These are phyloP conservation scores for Rhinolophus sinicus DNA, from an alignment of 2,113 vertebrate species.

Conservation along the genomic window DNA sequence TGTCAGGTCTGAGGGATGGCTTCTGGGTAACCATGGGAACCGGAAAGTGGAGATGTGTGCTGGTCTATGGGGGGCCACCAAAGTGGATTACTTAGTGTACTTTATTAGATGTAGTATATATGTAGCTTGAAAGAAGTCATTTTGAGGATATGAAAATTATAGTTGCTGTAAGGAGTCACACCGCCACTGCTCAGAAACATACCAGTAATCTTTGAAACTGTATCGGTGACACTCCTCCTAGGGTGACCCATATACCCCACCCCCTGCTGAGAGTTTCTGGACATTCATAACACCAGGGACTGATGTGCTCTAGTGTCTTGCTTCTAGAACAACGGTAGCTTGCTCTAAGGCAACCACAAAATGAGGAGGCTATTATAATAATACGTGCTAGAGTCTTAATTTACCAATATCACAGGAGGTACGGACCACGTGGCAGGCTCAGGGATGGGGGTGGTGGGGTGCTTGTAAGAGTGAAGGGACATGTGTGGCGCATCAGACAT, in stretches of 20 bases:
- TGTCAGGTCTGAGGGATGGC: background rate
- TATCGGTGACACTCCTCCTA: background rate
- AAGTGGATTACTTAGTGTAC: constrained; percentile 31
- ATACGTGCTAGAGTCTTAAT: background rate
- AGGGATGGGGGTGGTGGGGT: too few species aligned
- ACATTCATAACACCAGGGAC: background rate
- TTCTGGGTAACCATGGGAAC: constrained; percentile 67
- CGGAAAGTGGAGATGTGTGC: background rate
- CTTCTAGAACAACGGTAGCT: background rate
- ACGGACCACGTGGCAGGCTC: background rate
- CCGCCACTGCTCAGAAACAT: background rate
- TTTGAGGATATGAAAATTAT: constrained; percentile 42
- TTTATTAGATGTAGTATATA: constrained; percentile 18
- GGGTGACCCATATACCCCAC: background rate
- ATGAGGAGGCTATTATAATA: background rate
- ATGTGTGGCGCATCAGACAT: background rate
- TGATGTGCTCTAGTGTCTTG: background rate
- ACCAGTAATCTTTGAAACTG: background rate
- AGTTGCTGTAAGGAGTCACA: background rate
- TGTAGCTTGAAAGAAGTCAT: background rate
- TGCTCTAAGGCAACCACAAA: background rate
- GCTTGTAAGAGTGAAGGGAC: background rate
- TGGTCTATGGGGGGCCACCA: background rate
- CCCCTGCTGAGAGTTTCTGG: background rate
- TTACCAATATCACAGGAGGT: background rate